A percentile compares a stretch with the other conserved stretches of the same genome.
Evolutionary conservation across 2,113 vertebrate genomes (phyloP).

Genomic region (Scytalopus superciliaris): DNA sequence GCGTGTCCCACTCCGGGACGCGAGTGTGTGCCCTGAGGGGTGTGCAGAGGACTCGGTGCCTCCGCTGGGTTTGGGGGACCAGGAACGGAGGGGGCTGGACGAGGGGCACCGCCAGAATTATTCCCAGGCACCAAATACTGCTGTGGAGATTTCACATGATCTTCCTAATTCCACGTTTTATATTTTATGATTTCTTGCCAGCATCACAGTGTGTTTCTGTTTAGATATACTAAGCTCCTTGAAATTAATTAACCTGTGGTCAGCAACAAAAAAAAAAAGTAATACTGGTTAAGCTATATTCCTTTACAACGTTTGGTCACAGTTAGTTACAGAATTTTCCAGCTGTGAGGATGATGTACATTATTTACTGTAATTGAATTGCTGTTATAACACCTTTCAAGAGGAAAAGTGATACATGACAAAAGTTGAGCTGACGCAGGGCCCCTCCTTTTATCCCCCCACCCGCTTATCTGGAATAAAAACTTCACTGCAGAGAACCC

Average conservation of each 20-base stretch:
- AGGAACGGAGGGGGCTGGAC: background rate
- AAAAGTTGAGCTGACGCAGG: conserved; percentile 24
- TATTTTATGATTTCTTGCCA: conserved; percentile 60
- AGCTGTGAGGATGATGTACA: conserved; percentile 64
- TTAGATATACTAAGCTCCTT: conserved; percentile 72
- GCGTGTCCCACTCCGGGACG: accelerated
- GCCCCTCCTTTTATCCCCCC: background rate
- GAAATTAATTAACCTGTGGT: conserved; percentile 77
- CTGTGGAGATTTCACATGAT: conserved; percentile 42
- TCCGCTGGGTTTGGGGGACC: background rate
- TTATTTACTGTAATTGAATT: conserved; percentile 79
- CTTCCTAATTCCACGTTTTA: conserved; percentile 41
- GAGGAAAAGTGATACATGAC: conserved; percentile 59
- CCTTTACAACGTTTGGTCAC: conserved; percentile 62
- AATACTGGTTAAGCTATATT: conserved; percentile 48
- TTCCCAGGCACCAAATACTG: background rate
- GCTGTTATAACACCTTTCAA: conserved; percentile 78
- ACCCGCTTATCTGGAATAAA: background rate
- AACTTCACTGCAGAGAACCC: background rate
- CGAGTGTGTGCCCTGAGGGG: background rate
- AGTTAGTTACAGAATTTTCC: conserved; percentile 72
- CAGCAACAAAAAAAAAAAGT: background rate
- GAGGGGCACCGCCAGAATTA: background rate
- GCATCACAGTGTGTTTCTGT: conserved; percentile 70
- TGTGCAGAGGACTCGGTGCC: background rate